These are phyloP conservation scores for Mormyrus proboscirostris DNA, from an alignment of 2,797 vertebrate genomes.

Conservation along the genomic window DNA sequence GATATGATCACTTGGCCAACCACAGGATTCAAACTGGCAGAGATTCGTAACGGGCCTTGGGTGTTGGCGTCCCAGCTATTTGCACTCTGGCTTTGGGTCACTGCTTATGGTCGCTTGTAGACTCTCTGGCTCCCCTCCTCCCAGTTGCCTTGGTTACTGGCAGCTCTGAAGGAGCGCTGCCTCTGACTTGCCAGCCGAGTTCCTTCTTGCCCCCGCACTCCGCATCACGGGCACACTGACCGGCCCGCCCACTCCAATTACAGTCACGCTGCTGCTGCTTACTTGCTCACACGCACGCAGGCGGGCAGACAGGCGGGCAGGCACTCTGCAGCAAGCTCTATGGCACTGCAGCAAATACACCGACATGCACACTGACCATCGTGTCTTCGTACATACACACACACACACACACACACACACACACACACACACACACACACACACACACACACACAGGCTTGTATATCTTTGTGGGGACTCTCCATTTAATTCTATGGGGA, in stretches of 20 bases:
- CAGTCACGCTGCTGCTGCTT: background rate
- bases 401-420: background rate
- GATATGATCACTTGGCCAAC: background rate
- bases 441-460: background rate
- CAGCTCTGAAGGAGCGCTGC: background rate
- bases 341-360: background rate
- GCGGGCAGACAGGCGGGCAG: too few relatives aligned
- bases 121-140: background rate
- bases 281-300: background rate
- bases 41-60: background rate
- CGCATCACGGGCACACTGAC: constrained; percentile 31
- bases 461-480: background rate
- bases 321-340: background rate
- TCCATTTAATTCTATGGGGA: background rate
- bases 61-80: background rate
- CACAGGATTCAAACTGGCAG: background rate
- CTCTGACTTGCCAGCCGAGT: background rate
- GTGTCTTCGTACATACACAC: background rate
- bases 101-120: background rate
- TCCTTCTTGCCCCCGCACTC: constrained; percentile 15
- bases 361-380: background rate
- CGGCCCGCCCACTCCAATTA: constrained; percentile 32
- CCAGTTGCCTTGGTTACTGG: constrained; percentile 38
- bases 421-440: background rate
- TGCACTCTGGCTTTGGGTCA: background rate